phyloP scores from a whole-genome alignment of 2,797 vertebrate genomes.

The Malurus leucopterus region DNA sequence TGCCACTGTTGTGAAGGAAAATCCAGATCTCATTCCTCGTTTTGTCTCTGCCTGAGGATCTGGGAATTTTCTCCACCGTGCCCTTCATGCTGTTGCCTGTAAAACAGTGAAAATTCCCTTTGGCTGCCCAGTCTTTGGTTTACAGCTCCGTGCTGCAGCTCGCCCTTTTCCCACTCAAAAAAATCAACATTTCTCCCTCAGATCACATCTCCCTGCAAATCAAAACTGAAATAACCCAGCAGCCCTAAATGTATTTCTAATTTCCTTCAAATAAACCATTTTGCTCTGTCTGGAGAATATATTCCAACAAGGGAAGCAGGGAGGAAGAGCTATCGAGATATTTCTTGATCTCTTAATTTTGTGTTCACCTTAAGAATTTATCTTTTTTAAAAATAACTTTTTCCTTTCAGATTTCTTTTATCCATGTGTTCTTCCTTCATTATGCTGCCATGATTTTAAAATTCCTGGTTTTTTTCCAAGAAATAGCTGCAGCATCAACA shows the following conservation, averaged over 20 bases:
- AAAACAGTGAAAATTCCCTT: neutral
- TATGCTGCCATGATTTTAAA: neutral
- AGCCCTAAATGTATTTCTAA: slow-evolving; percentile 45
- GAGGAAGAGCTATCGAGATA: neutral
- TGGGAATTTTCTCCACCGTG: neutral
- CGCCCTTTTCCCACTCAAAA: neutral
- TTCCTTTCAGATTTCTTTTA: neutral
- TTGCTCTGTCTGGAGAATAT: slow-evolving; percentile 12
- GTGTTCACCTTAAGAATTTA: neutral
- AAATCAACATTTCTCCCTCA: slow-evolving; percentile 7
- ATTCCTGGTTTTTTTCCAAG: neutral
- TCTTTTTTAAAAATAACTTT: neutral
- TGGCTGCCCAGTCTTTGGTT: neutral
- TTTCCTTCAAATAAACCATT: slow-evolving; percentile 53
- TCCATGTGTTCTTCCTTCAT: neutral
- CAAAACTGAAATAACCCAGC: slow-evolving; percentile 48
- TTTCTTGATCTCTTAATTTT: slow-evolving; percentile 12
- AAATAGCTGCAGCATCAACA: neutral
- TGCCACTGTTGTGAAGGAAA: neutral
- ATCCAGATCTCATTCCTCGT: neutral
- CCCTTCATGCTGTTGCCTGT: neutral
- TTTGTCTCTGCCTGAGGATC: neutral
- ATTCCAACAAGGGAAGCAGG: neutral
- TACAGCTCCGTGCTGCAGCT: neutral
- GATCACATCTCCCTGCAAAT: slow-evolving; percentile 11